A percentile compares a stretch with the other conserved stretches of the same genome.
Evolutionary conservation across 2,888 invertebrate genomes (phyloP).

Genomic region (Pecten maximus): DNA sequence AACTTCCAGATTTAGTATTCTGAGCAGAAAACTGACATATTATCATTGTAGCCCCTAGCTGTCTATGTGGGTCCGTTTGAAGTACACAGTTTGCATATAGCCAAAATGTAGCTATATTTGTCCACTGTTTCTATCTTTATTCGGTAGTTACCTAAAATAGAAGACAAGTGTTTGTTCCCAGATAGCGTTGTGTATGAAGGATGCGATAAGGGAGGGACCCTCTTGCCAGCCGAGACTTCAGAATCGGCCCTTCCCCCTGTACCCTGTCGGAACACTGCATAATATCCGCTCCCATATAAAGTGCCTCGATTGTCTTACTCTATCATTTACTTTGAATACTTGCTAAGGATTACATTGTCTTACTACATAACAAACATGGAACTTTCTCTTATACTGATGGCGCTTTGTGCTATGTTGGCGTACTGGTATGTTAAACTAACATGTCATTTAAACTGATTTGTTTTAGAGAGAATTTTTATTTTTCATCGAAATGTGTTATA

Average conservation of each 20-base stretch:
- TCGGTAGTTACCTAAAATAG: conserved; percentile 5
- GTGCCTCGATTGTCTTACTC: background rate
- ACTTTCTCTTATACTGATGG: background rate
- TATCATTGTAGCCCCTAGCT: background rate
- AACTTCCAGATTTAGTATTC: background rate
- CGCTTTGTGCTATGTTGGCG: background rate
- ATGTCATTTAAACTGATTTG: background rate
- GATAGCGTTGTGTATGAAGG: background rate
- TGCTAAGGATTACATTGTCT: background rate
- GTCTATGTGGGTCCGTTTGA: background rate
- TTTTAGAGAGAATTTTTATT: too few relatives aligned
- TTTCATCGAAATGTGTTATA: too few relatives aligned
- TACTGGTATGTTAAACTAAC: background rate
- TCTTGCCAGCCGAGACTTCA: background rate
- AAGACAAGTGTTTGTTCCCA: background rate
- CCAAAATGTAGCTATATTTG: background rate
- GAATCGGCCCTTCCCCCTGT: background rate
- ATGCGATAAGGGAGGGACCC: conserved; percentile 5
- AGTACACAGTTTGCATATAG: background rate
- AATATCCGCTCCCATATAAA: background rate
- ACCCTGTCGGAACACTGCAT: background rate
- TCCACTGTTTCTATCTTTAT: background rate
- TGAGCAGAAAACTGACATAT: background rate
- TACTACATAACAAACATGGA: background rate
- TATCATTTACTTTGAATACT: background rate